Percentiles rank a stretch among this genome's conserved stretches.
These are phyloP conservation scores for Cynopterus sphinx DNA, from an alignment of 2,797 vertebrate genomes.

Conservation along the genomic window DNA sequence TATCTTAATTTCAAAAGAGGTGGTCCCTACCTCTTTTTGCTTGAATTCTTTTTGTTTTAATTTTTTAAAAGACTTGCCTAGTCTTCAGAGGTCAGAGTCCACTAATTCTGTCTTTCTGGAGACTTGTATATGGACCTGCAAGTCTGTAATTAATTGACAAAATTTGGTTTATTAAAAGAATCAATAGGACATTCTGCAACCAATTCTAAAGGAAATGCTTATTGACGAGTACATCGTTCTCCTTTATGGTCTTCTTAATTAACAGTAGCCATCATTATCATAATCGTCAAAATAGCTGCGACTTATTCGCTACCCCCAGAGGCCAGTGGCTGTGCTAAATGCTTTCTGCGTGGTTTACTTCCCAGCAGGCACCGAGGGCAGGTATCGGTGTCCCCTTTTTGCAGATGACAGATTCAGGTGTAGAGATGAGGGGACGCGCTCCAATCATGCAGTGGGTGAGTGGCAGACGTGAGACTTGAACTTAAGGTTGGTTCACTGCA, in stretches of 20 bases:
- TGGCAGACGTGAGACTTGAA: not conserved
- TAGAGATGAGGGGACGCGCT: not conserved
- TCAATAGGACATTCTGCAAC: not conserved
- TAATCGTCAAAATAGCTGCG: not conserved
- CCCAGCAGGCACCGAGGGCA: rapidly evolving
- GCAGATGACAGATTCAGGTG: not conserved
- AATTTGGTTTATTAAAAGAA: not conserved
- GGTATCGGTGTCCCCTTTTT: no score
- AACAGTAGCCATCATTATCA: not conserved
- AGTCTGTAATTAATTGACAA: not conserved
- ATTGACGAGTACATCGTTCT: not conserved
- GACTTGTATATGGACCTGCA: not conserved
- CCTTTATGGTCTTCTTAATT: not conserved
- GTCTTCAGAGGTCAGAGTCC: not conserved
- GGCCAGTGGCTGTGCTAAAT: not conserved
- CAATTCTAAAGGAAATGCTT: not conserved
- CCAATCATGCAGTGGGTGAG: not conserved
- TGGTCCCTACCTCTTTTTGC: not conserved
- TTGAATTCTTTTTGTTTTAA: not conserved
- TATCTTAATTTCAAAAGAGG: not conserved
- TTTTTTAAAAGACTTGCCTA: not conserved
- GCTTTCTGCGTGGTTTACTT: not conserved
- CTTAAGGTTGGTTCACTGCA: no score
- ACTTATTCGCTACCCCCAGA: rapidly evolving
- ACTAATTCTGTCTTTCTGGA: not conserved